phyloP scores from a whole-genome alignment of 2,797 vertebrate genomes.

The Acridotheres tristis region DNA sequence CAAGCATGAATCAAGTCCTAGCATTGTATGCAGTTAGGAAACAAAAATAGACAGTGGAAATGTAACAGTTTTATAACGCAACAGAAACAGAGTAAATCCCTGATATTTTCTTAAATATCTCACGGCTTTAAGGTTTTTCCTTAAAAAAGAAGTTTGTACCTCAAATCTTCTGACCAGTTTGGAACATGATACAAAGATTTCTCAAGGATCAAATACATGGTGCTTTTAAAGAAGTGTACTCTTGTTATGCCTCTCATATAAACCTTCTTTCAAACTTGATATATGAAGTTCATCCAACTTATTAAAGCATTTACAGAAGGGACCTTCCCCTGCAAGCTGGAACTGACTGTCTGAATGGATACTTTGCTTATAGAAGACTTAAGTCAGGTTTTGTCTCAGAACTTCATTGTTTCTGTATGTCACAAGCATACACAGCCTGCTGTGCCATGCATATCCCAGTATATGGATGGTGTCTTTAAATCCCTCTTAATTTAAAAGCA shows the following conservation, averaged over 20 bases:
- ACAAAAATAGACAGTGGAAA: neutral
- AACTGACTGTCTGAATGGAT: neutral
- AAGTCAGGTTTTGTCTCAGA: slow-evolving; percentile 68
- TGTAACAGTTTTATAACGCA: neutral
- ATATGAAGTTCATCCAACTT: neutral
- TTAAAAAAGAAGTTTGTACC: neutral
- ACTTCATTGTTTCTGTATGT: slow-evolving; percentile 78
- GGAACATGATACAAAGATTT: neutral
- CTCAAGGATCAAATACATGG: neutral
- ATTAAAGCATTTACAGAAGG: slow-evolving; percentile 3
- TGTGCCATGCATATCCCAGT: slow-evolving; percentile 72
- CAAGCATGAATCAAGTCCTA: neutral
- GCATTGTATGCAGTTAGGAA: neutral
- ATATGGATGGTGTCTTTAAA: slow-evolving; percentile 65
- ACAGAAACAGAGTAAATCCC: neutral
- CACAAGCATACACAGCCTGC: slow-evolving; percentile 73
- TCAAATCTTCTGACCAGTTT: neutral
- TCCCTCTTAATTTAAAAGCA: slow-evolving; percentile 65
- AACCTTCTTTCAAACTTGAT: neutral
- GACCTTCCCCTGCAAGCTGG: slow-evolving; percentile 42
- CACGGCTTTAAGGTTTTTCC: neutral
- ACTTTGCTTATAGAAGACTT: slow-evolving; percentile 36
- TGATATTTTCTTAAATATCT: neutral
- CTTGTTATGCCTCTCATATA: neutral
- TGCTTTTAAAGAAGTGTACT: neutral